Base-by-base conservation (phyloP, 2,888 invertebrate genomes). In the Dryobota labecula region DNA sequence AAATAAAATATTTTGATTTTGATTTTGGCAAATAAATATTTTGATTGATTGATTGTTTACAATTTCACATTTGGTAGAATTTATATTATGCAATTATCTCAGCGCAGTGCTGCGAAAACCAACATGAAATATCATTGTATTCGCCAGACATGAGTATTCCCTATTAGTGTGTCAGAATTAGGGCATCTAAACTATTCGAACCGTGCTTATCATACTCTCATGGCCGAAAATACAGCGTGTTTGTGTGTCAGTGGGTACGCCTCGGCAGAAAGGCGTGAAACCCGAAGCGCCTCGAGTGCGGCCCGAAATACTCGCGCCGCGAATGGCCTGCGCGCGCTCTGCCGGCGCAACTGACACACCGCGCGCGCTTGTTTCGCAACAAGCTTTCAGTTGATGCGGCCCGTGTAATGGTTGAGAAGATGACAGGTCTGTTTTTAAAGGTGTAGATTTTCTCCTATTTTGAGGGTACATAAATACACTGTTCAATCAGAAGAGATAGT, bases 341-440 rank as follows among this genome's bases (percentile, higher is more conserved):
- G 15, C n/a, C 49, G 18, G 24, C 41, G 43, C 66, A 70, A 79
- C 82, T 87, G 86, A 71, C 73, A 72, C 70, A 83, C 75, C 87
- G 86, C 87, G 82, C 88, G 53, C 73, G 58, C 71, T 41, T 89
- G 86, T 92, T 92, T 92, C 92, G 91, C 91, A 92, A 92, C 86
- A 78, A 63, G 77, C 53, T 81, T 74, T 75, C 80, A 80, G 80
- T 71, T 62, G 80, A 81, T 77, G 80, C 78, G 70, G 64, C 80
- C 76, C 57, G 65, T 74, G 71, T 61, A 71, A 71, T 60, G 49
- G 43, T 49, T 53, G 20, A 20, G 33, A 49, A 11, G 30, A 15
- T 9, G 18, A 38, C 27, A 36, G 2, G 36, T 9, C 30, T 74
- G 58, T 18, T 36, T 61, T 30, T 7, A 11, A 30, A 47, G 18